phyloP scores from a whole-genome alignment of 2,113 vertebrate genomes.

The Nestor notabilis region DNA sequence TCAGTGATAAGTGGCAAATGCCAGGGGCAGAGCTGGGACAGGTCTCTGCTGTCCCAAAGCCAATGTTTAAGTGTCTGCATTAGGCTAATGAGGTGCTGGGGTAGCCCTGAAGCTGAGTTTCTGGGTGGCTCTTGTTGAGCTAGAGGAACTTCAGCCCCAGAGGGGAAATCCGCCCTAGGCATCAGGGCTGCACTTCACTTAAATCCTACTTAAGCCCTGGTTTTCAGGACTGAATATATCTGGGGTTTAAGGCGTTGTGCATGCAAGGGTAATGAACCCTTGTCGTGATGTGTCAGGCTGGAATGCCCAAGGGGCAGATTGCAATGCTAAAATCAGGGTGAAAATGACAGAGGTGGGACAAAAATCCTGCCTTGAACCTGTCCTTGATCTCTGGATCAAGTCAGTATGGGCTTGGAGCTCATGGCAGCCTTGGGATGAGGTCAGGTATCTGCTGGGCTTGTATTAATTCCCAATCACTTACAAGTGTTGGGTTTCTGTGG shows the following conservation, averaged over 20 bases:
- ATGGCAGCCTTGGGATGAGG: rapidly evolving
- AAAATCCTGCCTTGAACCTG: not conserved
- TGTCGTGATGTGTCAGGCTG: rapidly evolving
- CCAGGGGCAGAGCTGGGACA: not conserved
- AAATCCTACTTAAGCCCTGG: conserved; percentile 5
- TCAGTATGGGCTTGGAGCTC: rapidly evolving
- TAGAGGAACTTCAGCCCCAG: not conserved
- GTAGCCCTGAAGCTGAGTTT: not conserved
- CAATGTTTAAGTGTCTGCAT: not conserved
- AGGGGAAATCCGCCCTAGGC: not conserved
- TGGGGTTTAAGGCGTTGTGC: not conserved
- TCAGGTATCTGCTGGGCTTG: not conserved
- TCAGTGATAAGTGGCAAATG: not conserved
- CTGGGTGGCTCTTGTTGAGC: not conserved
- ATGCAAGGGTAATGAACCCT: not conserved
- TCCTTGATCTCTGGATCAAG: rapidly evolving
- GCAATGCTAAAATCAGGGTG: not conserved
- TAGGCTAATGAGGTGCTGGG: not conserved
- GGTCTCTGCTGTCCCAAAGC: not conserved
- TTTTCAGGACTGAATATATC: not conserved
- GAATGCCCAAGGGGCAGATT: not conserved
- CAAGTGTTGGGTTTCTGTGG: not conserved
- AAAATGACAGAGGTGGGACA: not conserved
- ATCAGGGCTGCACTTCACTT: not conserved
- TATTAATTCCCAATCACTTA: not conserved